Percentiles rank a stretch among this genome's conserved stretches.
These are phyloP conservation scores for Distichodus sexfasciatus DNA, from an alignment of 2,797 vertebrate species.

Conservation along the genomic window DNA sequence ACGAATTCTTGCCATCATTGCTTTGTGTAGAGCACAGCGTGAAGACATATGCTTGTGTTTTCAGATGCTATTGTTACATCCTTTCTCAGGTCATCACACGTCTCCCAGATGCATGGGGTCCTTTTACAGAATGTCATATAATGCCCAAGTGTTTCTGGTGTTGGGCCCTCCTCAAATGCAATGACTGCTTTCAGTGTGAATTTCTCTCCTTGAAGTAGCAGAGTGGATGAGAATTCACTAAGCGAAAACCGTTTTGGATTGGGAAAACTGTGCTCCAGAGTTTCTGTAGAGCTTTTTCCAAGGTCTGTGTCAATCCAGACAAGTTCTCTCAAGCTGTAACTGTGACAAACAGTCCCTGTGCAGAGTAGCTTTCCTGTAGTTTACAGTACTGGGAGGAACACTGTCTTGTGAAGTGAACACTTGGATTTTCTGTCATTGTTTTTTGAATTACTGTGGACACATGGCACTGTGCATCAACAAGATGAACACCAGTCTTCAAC, in stretches of 20 bases:
- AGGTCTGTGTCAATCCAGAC: no score
- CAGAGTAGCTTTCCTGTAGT: not conserved
- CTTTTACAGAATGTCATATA: slow-evolving; percentile 3
- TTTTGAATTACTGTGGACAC: not conserved
- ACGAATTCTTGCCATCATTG: no score
- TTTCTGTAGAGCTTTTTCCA: no score
- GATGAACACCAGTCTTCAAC: slow-evolving; percentile 11
- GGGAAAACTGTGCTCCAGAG: no score
- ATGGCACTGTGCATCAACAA: not conserved
- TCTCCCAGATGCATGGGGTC: slow-evolving; percentile 9
- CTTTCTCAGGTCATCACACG: slow-evolving; percentile 7
- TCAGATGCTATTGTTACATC: not conserved
- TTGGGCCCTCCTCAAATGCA: not conserved
- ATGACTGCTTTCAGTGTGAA: not conserved
- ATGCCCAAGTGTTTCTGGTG: not conserved
- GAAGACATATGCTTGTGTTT: not conserved
- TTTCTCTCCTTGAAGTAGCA: slow-evolving; percentile 1
- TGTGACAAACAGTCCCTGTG: no score
- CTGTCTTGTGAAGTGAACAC: not conserved
- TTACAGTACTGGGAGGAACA: slow-evolving; percentile 6
- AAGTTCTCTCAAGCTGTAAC: no score
- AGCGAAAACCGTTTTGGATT: not conserved
- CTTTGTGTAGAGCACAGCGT: not conserved
- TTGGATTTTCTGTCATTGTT: not conserved
- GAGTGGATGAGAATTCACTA: not conserved